Evolutionary conservation across 2,113 vertebrate species (phyloP).

Genomic region (Melanerpes formicivorus): DNA sequence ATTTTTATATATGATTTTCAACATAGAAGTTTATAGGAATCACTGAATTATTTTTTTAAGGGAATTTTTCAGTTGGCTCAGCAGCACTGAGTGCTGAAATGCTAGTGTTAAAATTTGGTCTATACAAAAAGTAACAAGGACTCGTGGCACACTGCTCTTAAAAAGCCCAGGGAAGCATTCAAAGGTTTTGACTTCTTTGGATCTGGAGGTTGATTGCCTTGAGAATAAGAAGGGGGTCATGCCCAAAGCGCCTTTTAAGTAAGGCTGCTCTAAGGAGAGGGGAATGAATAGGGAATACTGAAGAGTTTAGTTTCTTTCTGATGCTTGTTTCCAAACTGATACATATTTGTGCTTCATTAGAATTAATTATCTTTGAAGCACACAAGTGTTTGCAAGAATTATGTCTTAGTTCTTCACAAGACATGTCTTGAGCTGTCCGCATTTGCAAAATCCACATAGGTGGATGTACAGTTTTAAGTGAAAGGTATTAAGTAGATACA

Average conservation of each 20-base stretch:
- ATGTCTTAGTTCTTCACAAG: neutral
- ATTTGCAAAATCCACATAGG: neutral
- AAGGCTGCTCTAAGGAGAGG: neutral
- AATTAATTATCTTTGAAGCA: neutral
- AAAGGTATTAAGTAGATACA: neutral
- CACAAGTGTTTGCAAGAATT: neutral
- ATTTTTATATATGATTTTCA: neutral
- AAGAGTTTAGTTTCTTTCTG: neutral
- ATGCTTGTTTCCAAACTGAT: neutral
- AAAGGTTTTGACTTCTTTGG: neutral
- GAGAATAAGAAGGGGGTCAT: neutral
- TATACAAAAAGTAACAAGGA: neutral
- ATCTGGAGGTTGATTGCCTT: neutral
- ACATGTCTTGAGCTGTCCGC: neutral
- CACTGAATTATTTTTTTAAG: neutral
- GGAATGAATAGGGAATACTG: neutral
- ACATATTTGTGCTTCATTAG: neutral
- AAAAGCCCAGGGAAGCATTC: neutral
- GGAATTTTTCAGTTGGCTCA: neutral
- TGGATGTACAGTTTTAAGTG: neutral
- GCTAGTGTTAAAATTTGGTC: neutral
- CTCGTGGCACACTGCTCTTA: neutral
- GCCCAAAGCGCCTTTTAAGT: neutral
- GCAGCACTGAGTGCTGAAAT: neutral
- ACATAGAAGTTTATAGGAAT: neutral